These are phyloP conservation scores for Conus betulinus DNA, from an alignment of 1,140 invertebrate genomes.

Conservation along the genomic window DNA sequence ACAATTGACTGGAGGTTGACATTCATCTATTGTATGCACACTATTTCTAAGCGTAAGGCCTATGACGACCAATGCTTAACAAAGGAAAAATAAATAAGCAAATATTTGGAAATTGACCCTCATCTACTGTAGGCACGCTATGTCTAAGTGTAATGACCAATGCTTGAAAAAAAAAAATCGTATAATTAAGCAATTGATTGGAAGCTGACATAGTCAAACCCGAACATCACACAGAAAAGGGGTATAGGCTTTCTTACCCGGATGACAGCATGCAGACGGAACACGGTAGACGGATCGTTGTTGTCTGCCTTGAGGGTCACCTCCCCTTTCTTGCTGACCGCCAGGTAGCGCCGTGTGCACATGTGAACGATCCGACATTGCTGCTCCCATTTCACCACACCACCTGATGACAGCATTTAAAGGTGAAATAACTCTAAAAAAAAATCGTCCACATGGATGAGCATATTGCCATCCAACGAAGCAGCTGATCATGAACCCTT, in stretches of 20 bases:
- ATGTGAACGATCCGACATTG: constrained; percentile 73
- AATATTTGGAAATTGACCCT: too few species aligned
- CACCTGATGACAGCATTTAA: constrained; percentile 59
- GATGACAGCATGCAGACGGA: constrained; percentile 73
- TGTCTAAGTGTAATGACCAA: background rate
- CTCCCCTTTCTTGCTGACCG: constrained; percentile 57
- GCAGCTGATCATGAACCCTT: too few species aligned
- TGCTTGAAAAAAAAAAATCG: background rate
- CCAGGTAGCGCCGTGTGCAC: constrained; percentile 72
- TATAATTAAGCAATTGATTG: background rate
- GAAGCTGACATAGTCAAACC: too few species aligned
- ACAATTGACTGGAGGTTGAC: too few species aligned
- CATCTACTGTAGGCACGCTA: background rate
- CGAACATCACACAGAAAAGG: constrained; percentile 4
- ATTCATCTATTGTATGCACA: too few species aligned
- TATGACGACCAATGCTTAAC: too few species aligned
- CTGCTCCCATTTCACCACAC: constrained; percentile 72
- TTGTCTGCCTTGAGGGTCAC: constrained; percentile 65
- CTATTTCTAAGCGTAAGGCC: too few species aligned
- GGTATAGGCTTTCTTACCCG: constrained; percentile 55
- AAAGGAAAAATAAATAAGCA: too few species aligned
- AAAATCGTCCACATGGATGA: too few species aligned
- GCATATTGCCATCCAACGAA: too few species aligned
- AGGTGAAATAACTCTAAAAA: background rate
- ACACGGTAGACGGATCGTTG: constrained; percentile 70